phyloP scores from a whole-genome alignment of 2,797 vertebrate genomes.

The Chloroceryle amazona region DNA sequence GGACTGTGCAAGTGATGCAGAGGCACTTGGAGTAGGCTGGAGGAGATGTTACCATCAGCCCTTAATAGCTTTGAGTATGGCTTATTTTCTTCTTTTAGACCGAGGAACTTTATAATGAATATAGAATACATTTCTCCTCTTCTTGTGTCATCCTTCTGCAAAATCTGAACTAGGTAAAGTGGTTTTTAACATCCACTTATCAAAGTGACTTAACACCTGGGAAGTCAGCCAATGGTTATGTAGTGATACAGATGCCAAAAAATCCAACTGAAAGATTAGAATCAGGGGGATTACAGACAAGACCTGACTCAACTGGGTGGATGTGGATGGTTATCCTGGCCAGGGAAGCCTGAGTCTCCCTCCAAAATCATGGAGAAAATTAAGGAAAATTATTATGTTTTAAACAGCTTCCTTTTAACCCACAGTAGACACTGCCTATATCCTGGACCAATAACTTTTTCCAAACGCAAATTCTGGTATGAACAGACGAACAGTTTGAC shows the following conservation, averaged over 20 bases:
- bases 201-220: slow-evolving; percentile 73
- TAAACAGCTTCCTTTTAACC: slow-evolving; percentile 15
- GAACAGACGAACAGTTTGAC: not conserved
- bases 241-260: slow-evolving; percentile 60
- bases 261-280: slow-evolving; percentile 61
- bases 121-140: slow-evolving; percentile 60
- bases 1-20: not conserved
- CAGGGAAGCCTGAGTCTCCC: not conserved
- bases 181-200: slow-evolving; percentile 76
- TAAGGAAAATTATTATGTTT: not conserved
- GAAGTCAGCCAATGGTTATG: slow-evolving; percentile 65
- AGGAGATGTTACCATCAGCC: not conserved
- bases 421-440: not conserved
- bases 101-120: slow-evolving; percentile 61
- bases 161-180: slow-evolving; percentile 64
- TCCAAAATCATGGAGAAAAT: slow-evolving; percentile 26
- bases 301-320: slow-evolving; percentile 28
- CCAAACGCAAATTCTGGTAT: not conserved
- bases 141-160: slow-evolving; percentile 58
- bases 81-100: slow-evolving; percentile 60
- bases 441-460: not conserved
- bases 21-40: not conserved
- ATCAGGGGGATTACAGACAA: slow-evolving; percentile 40
- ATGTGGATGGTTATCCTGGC: not conserved
- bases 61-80: slow-evolving; percentile 31